These are phyloP conservation scores for Hylaeus anthracinus DNA, from an alignment of 1,140 invertebrate species.

Conservation along the genomic window DNA sequence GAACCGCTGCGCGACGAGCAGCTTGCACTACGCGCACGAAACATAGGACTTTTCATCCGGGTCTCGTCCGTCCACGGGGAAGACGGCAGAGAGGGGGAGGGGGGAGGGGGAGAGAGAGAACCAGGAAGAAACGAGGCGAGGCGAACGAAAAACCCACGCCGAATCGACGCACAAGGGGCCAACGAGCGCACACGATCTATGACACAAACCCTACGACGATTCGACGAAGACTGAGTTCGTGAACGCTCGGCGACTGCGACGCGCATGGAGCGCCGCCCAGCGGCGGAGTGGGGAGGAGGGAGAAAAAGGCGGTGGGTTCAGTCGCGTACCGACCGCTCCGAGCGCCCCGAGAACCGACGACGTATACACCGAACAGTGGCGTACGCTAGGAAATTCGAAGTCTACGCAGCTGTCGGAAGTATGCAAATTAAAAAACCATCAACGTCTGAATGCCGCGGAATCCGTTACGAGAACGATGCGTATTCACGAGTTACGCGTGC, in stretches of 20 bases:
- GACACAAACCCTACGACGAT: constrained; percentile 72
- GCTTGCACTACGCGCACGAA: constrained; percentile 47
- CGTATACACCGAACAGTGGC: constrained; percentile 15
- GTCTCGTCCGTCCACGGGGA: neutral
- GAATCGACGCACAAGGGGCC: constrained; percentile 37
- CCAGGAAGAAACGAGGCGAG: constrained; percentile 18
- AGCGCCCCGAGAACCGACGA: constrained; percentile 20
- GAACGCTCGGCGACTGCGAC: constrained; percentile 67
- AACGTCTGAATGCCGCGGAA: too few species aligned
- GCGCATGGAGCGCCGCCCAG: constrained; percentile 69
- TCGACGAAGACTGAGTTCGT: constrained; percentile 75
- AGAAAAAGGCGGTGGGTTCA: constrained; percentile 35
- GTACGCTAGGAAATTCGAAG: neutral
- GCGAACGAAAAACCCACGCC: constrained; percentile 44
- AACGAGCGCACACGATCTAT: constrained; percentile 15
- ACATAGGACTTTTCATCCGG: constrained; percentile 25
- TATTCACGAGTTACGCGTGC: too few species aligned
- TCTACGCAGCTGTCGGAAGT: neutral
- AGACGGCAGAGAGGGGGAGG: neutral
- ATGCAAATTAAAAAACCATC: neutral
- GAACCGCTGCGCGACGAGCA: constrained; percentile 40
- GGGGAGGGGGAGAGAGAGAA: neutral
- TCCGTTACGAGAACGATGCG: too few species aligned
- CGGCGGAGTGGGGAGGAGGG: constrained; percentile 15
- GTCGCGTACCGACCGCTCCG: constrained; percentile 32